Conservation (phyloP, 2,888 invertebrate genomes). For the Ophion ellenae region DNA sequence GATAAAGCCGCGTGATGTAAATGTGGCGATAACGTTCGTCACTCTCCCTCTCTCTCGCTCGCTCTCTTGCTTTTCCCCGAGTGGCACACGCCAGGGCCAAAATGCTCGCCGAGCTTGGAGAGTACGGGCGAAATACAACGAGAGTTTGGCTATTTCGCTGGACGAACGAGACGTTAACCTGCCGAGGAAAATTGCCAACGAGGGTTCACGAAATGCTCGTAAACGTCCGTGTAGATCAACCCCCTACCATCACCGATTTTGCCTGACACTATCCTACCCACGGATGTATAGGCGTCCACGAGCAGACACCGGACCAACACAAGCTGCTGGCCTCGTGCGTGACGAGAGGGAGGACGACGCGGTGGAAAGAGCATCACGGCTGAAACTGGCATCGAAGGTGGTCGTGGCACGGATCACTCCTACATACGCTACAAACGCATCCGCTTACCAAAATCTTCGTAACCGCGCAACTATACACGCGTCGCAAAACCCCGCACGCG, state of each 20-base stretch:
- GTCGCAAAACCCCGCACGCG: neutral
- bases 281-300: conserved; percentile 9
- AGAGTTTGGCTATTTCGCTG: conserved; percentile 59
- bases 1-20: conserved; percentile 60
- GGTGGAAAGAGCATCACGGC: conserved; percentile 29
- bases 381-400: conserved; percentile 53
- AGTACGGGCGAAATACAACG: conserved; percentile 39
- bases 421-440: conserved; percentile 26
- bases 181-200: conserved; percentile 72
- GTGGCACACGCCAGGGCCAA: conserved; percentile 29
- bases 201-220: conserved; percentile 73
- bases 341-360: conserved; percentile 19
- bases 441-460: conserved; percentile 29
- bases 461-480: neutral
- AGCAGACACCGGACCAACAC: neutral
- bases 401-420: conserved; percentile 42
- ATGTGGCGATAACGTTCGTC: conserved; percentile 60
- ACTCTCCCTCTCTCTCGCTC: conserved; percentile 41
- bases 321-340: neutral
- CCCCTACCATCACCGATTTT: conserved; percentile 64
- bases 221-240: conserved; percentile 76
- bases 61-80: neutral
- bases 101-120: conserved; percentile 13
- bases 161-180: conserved; percentile 66
- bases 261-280: conserved; percentile 20